Base-by-base conservation (phyloP, 2,888 invertebrate genomes). In the Drosophila mercatorum region DNA sequence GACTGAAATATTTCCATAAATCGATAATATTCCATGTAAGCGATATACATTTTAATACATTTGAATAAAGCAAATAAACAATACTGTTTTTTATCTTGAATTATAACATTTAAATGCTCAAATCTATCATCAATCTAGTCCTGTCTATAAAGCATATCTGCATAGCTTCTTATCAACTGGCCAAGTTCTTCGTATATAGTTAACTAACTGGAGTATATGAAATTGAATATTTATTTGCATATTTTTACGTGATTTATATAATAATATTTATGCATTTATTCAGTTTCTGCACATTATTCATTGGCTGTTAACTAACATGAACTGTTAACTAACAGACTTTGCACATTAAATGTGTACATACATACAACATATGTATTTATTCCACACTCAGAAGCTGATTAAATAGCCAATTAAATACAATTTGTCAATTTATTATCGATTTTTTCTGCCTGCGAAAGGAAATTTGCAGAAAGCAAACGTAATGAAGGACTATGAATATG, bases 371-470 rank as follows among this genome's bases (percentile, higher is more conserved):
- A n/a, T 47, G 5, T 47, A 28, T 8, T 26, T 47, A 14, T 7
- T 14, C 7, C 26, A 28, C 7, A 36, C 2, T n/a, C n/a, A 14
- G n/a, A 41, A 55, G 26, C n/a, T 28, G 28, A 55, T 31, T n/a
- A 55, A 41, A 55, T n/a, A 10, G 26, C 8, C 26, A n/a, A 41
- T 55, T 55, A 12, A 31, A n/a, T 11, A 28, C 11, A 41, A 40
- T 40, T 55, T 55, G 11, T 31, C 47, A 49, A 10, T n/a, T 38
- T 38, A 1, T 12, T 53, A 53, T 53, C 38, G 38, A 53, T 55
- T 55, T 40, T 11, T n/a, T 40, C 22, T 10, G 28, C 14, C 28
- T 34, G 7, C 26, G 8, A 26, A 22, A 38, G 22, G 22, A 14
- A 14, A 11, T 52, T 53, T 53, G 22, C 26, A 38, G 17, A 22